Evolutionary conservation across 1,140 invertebrate species (phyloP), one percentile per base, ranked within the genome.

Genomic region (Eubasilissa regina): DNA sequence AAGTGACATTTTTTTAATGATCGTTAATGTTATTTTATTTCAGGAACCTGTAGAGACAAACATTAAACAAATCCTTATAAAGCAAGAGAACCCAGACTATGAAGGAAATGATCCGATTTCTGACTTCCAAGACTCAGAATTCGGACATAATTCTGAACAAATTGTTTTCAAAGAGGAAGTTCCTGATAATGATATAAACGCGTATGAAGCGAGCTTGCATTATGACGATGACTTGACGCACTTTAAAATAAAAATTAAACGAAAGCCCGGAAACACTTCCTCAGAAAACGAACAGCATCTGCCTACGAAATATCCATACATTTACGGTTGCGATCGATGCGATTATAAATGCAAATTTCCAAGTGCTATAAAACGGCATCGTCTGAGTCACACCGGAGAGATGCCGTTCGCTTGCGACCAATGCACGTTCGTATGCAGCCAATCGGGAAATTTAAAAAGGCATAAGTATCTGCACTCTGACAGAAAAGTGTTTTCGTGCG

Each of bases 401-500:
- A 85, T 81, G 77, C 84, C 84, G 9, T 83, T 83, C 68, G 15
- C 76, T 7, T 86, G 85, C 76, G 70, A 83, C 45, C 66, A 78
- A 21, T 78, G 77, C 58, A 17, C 19, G 7, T 73, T 58, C 12
- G 68, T 55, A 0, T 78, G 66, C 64, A 60, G 53, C 15, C 45
- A 53, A 21, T 66, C 66, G 7, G 60, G 47, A 4, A 73, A 78
- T 51, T 66, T 87, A 60, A 87, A 86, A 80, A 60, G 85, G 51
- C 87, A 87, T 81, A 84, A 80, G 78, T 76, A 86, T n/a, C 83
- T 90, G 4, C 89, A 90, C 78, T 89, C 86, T 0, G 89, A 90
- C 68, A 87, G 89, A 3, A 90, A 90, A 83, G 89, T 89, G 11
- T 91, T 88, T 85, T 83, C 78, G 17, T 90, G 89, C 84, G 80